Conservation (phyloP, 2,888 invertebrate species). For the Cancer borealis region DNA sequence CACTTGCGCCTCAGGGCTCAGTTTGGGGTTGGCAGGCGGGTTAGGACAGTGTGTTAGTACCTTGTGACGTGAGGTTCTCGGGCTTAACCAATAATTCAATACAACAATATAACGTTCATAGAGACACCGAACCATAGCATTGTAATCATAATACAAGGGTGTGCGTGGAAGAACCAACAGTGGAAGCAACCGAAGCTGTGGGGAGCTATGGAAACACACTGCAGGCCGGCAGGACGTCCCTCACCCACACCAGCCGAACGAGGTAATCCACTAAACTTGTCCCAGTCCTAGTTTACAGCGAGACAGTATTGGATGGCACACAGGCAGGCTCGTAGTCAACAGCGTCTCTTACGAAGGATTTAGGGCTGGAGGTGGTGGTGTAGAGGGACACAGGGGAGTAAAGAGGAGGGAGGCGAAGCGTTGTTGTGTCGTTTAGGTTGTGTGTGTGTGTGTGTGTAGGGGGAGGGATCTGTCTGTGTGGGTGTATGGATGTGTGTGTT, state of each 20-base stretch:
- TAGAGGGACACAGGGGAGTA: background rate
- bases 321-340: background rate
- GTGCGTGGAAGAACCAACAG: background rate
- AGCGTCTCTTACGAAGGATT: conserved; percentile 22
- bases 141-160: background rate
- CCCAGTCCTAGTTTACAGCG: background rate
- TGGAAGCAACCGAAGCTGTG: background rate
- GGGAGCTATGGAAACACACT: background rate
- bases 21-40: background rate
- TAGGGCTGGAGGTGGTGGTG: background rate
- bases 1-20: too few relatives aligned
- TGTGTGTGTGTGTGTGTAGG: background rate
- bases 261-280: conserved; percentile 22
- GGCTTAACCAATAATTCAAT: background rate
- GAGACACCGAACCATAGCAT: background rate
- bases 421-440: background rate
- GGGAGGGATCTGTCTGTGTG: background rate
- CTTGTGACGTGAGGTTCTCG: background rate
- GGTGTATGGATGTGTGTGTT: background rate
- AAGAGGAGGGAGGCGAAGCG: too few relatives aligned
- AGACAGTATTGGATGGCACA: background rate
- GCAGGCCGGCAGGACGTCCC: background rate
- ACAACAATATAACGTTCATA: background rate
- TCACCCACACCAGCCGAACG: background rate
- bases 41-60: background rate